phyloP scores from a whole-genome alignment of 2,888 invertebrate species.

The Craniophora ligustri region DNA sequence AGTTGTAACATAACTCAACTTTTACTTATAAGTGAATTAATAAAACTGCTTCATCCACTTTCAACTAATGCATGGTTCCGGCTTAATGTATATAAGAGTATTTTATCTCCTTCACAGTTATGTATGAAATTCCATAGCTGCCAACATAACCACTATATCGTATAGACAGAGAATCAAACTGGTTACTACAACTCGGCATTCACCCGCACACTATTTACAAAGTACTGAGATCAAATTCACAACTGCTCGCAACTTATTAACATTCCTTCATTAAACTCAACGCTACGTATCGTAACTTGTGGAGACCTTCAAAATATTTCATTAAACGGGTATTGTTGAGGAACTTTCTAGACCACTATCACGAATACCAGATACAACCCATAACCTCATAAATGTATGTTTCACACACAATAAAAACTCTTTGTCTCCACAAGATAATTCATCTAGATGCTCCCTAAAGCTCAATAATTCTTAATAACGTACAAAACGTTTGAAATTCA shows the following conservation, averaged over 20 bases:
- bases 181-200: conserved; percentile 21
- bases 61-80: not conserved
- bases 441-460: not conserved
- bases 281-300: conserved; percentile 22
- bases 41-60: not conserved
- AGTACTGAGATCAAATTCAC: conserved; percentile 53
- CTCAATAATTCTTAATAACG: not conserved
- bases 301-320: not conserved
- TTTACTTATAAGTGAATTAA: not conserved
- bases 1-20: not conserved
- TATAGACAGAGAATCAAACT: conserved; percentile 26
- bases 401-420: conserved; percentile 1
- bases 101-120: not conserved
- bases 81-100: not conserved
- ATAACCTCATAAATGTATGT: not conserved
- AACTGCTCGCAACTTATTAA: conserved; percentile 29
- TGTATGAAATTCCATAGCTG: conserved; percentile 7
- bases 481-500: conserved; percentile 42
- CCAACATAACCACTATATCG: conserved; percentile 3
- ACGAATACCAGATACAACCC: not conserved
- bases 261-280: conserved; percentile 20
- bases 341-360: not conserved
- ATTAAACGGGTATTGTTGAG: not conserved
- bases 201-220: conserved; percentile 48
- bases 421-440: not conserved